Evolutionary conservation across 37 sponge, comb jelly and placozoan genomes (phyloP).

Genomic region (Beroe forskalii): DNA sequence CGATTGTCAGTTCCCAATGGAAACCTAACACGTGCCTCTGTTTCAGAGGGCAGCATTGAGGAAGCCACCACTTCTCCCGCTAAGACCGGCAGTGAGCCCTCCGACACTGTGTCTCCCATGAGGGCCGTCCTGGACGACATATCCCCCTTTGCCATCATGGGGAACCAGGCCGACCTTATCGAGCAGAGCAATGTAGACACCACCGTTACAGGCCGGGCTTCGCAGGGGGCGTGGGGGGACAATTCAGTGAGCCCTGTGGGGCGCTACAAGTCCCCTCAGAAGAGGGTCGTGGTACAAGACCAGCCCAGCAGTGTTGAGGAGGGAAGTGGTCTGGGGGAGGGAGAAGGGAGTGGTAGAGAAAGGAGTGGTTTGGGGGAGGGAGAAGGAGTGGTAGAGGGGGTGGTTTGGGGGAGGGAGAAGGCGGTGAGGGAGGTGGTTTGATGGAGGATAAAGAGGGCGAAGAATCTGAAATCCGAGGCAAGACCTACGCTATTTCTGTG

Average conservation of each 20-base stretch:
- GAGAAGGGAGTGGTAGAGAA: no score
- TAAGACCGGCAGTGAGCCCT: not conserved
- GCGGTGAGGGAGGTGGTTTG: no score
- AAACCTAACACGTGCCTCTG: no score
- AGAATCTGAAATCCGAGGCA: not conserved
- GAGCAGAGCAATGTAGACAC: not conserved
- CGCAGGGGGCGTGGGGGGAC: conserved; percentile 24
- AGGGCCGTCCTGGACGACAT: conserved; percentile 33
- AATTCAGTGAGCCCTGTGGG: not conserved
- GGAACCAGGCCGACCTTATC: conserved; percentile 27
- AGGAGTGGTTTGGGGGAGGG: no score
- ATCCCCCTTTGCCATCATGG: conserved; percentile 49
- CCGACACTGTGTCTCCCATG: conserved; percentile 9
- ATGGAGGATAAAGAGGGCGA: not conserved
- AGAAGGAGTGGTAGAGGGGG: no score
- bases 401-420: no score
- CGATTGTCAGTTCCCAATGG: no score
- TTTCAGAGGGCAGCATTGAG: conserved; percentile 32
- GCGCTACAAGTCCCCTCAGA: no score
- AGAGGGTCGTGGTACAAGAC: no score
- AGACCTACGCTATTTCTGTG: not conserved
- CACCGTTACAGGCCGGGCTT: not conserved
- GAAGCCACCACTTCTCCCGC: not conserved
- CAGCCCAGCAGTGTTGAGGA: no score
- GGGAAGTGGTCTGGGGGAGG: no score